Percentiles rank a stretch among this genome's conserved stretches.
Evolutionary conservation across 1,140 invertebrate species (phyloP).

Genomic region (Ceratina australensis): DNA sequence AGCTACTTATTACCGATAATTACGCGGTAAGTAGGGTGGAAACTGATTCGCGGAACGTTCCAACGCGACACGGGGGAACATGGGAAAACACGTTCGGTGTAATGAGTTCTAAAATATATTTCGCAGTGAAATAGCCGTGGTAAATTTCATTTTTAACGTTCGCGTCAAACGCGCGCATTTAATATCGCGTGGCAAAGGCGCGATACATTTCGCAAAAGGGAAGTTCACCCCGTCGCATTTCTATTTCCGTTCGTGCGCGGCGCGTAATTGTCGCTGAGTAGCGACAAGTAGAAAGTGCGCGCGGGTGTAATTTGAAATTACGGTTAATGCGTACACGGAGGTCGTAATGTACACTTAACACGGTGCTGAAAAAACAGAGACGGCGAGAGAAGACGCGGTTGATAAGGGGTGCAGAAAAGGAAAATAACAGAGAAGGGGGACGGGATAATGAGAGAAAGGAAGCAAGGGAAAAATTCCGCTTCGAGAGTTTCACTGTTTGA

Average conservation of each 20-base stretch:
- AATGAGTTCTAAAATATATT: neutral
- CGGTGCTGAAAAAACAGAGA: conserved; percentile 44
- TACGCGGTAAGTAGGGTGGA: too few species aligned
- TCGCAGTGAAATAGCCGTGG: neutral
- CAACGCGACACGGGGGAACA: neutral
- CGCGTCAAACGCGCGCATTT: conserved; percentile 21
- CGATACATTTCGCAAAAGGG: conserved; percentile 23
- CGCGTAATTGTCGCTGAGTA: conserved; percentile 41
- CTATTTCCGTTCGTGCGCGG: conserved; percentile 12
- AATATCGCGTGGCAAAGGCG: conserved; percentile 14
- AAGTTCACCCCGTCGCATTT: conserved; percentile 19
- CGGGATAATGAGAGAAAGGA: conserved; percentile 40
- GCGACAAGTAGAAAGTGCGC: conserved; percentile 28
- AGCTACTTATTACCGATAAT: too few species aligned
- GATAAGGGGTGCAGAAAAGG: conserved; percentile 24
- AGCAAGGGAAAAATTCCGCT: conserved; percentile 8
- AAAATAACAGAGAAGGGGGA: neutral
- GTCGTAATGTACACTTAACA: conserved; percentile 47
- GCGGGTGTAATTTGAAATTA: conserved; percentile 47
- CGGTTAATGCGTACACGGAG: conserved; percentile 39
- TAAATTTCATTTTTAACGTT: conserved; percentile 6
- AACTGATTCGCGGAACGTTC: too few species aligned
- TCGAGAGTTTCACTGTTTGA: conserved; percentile 24
- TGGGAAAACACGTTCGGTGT: neutral
- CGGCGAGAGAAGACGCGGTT: conserved; percentile 22